Evolutionary conservation across 2,797 vertebrate genomes (phyloP), one percentile per base, ranked within the genome.

Genomic region (Hemibagrus guttatus): DNA sequence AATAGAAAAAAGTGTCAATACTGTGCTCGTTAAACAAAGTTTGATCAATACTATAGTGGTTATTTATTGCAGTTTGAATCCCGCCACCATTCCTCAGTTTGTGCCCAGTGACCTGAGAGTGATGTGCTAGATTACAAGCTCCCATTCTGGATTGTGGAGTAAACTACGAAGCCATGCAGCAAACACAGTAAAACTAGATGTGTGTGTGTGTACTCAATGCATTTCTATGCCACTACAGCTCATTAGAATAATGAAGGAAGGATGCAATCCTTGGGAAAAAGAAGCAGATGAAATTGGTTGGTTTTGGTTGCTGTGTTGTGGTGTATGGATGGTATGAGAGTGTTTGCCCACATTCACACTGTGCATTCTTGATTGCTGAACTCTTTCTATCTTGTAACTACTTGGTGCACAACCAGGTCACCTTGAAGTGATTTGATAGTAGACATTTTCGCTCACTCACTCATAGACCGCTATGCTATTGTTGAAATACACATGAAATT

Each of bases 181-280:
- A 81, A 68, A 87, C 85, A 81, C 89, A 92, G 91, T 91, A 90
- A 84, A 89, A 89, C 61, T 75, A 64, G 74, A 42, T 71, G 1
- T 82, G 23, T 58, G 61, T 76, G 75, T 71, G n/a, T 83, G 59
- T 82, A 46, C 13, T 59, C 17, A 52, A 81, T 86, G 42, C 9
- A 42, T 26, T 52, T 75, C 28, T 58, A 68, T 49, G 42, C 39
- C n/a, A 6, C 49, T 64, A 52, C 66, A 28, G 56, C 66, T 85
- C 87, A 88, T 82, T 85, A 76, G 78, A 42, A 69, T 84, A 78
- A 78, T 78, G 75, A 35, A 78, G 52, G 61, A 87, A 84, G 72
- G 72, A 87, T 83, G 81, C 56, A 79, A n/a, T 13, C 19, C n/a
- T 56, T 79, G 63, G 63, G 75, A 63, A n/a, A 54, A 52, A 28